Base-by-base conservation (phyloP, 53 echinoderm and acorn worm genomes). In the Echinometra lucunter region DNA sequence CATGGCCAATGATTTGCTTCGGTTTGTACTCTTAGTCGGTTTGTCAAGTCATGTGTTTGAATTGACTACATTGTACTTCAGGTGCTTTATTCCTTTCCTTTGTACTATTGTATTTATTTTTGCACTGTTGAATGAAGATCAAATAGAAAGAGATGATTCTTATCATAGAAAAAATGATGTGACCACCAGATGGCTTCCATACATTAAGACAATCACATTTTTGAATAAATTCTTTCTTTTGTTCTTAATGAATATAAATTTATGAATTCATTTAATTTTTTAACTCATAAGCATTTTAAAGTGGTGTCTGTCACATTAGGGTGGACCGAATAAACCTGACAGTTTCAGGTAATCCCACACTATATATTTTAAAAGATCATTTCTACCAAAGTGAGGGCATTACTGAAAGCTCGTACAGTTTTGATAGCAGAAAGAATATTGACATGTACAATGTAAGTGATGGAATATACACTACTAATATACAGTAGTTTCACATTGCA, bases 11-110 rank as follows among this genome's bases (percentile, higher is more conserved):
- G 88, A 88, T 57, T 55, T 38, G 57, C 53, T 88, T 53, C 30
- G 55, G 53, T 88, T 55, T 88, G 88, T 57, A 47, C 32, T 88
- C 53, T 88, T 56, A 88, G 55, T 88, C 49, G 88, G 53, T 55
- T 88, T 88, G 56, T 88, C 35, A 88, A 88, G 88, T 88, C 56
- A 7, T 88, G 49, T 85, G 85, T 85, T 85, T 49, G 85, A 85
- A 49, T 47, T 34, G 90, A 90, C 60, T 90, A 90, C n/a, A n/a
- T n/a, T n/a, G n/a, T n/a, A n/a, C 42, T 90, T 90, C 90, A 90
- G 57, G 58, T 90, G 63, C 90, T 90, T 60, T 58, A 63, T 49
- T 28, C 60, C 27, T 85, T 12, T 38, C 63, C 58, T 60, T 90
- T 90, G 90, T 58, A 63, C 58, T 19, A 12, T 90, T 58, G 23